Evolutionary conservation across 2,113 vertebrate species (phyloP).

Genomic region (Barbus barbus): DNA sequence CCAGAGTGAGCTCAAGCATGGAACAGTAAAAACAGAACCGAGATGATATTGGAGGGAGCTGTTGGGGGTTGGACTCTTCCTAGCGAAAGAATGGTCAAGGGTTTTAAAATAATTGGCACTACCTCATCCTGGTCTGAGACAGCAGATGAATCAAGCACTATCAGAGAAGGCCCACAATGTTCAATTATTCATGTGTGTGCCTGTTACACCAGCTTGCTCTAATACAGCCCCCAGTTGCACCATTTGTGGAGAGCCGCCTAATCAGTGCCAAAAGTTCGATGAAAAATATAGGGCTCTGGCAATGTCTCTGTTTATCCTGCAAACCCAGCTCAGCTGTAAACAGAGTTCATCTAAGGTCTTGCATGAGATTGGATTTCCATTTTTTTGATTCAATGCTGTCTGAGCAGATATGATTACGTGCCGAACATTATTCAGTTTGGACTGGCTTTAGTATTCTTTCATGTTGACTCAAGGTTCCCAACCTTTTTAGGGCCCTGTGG

Average conservation of each 20-base stretch:
- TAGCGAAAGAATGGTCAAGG: no score
- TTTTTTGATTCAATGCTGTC: constrained; percentile 53
- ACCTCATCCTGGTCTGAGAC: no score
- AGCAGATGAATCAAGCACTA: no score
- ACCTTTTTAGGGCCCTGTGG: background rate
- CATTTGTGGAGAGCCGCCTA: constrained; percentile 17
- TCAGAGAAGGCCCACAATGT: background rate
- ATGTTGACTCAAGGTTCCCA: background rate
- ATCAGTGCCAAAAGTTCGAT: constrained; percentile 34
- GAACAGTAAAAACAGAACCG: no score
- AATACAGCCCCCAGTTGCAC: constrained; percentile 42
- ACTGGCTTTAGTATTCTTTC: background rate
- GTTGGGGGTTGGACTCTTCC: no score
- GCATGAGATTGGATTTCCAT: constrained; percentile 24
- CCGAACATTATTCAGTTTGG: background rate
- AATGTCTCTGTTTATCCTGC: constrained; percentile 32
- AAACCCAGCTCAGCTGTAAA: constrained; percentile 7
- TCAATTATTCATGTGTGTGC: constrained; percentile 42
- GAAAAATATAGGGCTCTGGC: constrained; percentile 36
- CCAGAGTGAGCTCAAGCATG: no score
- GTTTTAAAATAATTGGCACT: no score
- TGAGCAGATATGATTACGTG: constrained; percentile 7
- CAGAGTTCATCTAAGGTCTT: constrained; percentile 3
- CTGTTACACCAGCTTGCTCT: constrained; percentile 43
- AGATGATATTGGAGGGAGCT: no score